Percentiles rank a stretch among this genome's conserved stretches.
Conservation (phyloP, 2,888 invertebrate genomes). For the Apotomis capreana region DNA sequence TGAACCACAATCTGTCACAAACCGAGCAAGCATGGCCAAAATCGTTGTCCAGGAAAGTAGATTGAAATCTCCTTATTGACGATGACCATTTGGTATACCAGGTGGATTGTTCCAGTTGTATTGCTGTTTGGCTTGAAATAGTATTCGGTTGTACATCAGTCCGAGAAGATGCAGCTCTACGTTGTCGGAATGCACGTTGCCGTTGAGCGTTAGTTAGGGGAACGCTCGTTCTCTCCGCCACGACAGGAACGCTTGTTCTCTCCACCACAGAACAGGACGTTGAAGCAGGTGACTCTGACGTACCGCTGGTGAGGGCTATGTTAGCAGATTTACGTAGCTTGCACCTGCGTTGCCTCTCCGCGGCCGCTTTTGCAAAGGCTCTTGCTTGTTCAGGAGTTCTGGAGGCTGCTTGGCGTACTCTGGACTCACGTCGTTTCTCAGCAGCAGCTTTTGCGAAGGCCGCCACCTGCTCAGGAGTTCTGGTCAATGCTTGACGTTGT, state of each 20-base stretch:
- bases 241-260: constrained; percentile 30
- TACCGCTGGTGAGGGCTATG: constrained; percentile 44
- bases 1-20: constrained; percentile 61
- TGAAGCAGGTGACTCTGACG: constrained; percentile 42
- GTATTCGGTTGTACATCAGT: constrained; percentile 43
- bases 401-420: constrained; percentile 45
- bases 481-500: constrained; percentile 45
- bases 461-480: constrained; percentile 47
- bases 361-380: constrained; percentile 48
- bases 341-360: constrained; percentile 49
- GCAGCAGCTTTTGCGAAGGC: constrained; percentile 36
- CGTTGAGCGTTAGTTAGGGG: constrained; percentile 43
- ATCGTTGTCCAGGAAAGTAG: constrained; percentile 55
- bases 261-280: constrained; percentile 43
- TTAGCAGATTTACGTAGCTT: constrained; percentile 47
- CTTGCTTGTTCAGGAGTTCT: constrained; percentile 47
- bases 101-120: constrained; percentile 48
- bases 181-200: constrained; percentile 44
- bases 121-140: constrained; percentile 41
- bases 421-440: constrained; percentile 46
- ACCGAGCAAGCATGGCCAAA: constrained; percentile 57
- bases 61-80: constrained; percentile 52
- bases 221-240: neutral
- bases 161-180: constrained; percentile 36
- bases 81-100: constrained; percentile 54